Conservation (phyloP, 2,113 vertebrate genomes). For the Melanocharis versteri region DNA sequence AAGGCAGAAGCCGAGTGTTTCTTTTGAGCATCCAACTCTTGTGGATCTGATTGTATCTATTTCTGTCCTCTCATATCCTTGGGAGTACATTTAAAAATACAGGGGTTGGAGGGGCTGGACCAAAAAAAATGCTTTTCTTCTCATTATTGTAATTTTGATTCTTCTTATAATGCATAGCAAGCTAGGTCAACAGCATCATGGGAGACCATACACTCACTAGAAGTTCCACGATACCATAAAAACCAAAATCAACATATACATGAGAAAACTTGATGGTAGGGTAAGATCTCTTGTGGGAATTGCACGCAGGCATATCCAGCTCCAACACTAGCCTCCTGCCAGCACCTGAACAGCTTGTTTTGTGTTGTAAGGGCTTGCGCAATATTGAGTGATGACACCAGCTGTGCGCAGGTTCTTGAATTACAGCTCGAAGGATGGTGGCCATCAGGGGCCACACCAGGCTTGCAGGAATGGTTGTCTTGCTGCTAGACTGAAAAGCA, state of each 20-base stretch:
- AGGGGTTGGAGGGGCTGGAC: neutral
- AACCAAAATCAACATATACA: neutral
- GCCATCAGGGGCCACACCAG: neutral
- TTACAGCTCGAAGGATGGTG: neutral
- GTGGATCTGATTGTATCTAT: neutral
- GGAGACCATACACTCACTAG: neutral
- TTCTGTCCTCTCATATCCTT: neutral
- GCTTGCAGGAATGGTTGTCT: neutral
- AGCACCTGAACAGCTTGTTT: neutral
- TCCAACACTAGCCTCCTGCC: neutral
- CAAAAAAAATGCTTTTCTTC: neutral
- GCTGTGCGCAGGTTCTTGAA: neutral
- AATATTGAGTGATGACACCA: slow-evolving; percentile 32
- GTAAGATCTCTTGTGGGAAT: neutral
- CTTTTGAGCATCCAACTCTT: neutral
- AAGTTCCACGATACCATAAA: neutral
- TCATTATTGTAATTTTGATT: neutral
- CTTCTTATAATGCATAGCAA: neutral
- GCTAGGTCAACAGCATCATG: too few relatives aligned
- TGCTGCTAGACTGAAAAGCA: neutral
- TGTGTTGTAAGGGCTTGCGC: neutral
- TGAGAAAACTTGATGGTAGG: neutral
- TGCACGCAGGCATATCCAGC: neutral
- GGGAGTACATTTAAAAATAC: neutral
- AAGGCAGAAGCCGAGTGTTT: neutral